Evolutionary conservation across 2,888 invertebrate species (phyloP), one percentile per base, ranked within the genome.

Genomic region (Acrobasis consociella): DNA sequence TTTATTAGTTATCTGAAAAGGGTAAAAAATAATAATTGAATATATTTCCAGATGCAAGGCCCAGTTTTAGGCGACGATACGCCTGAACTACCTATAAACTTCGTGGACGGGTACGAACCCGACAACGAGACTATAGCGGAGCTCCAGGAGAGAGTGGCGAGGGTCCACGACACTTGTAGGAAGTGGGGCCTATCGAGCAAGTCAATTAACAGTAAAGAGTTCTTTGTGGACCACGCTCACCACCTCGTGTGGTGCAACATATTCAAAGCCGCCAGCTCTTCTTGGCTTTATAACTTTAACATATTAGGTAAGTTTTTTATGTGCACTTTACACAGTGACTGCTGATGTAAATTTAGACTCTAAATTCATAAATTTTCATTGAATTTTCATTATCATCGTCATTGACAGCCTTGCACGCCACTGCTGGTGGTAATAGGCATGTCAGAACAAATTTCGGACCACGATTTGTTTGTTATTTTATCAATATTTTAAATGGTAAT

Each of bases 281-380:
- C 95, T 9, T 96, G 96, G 96, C 93, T 96, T 88, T 95, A 96
- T 82, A 96, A 96, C 84, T 96, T 96, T 77, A 96, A 96, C 84
- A 93, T 95, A 75, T 91, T 96, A 65, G 96, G 96, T 88, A 79
- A 71, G 71, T 58, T 31, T 31, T 31, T 31, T 7, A 7, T 5
- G 5, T 31, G 5, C 0, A 31, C 31, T 31, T 7, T 22, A 22
- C n/a, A 31, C 31, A 7, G 8, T 31, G 7, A 31, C 31, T 31
- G 31, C 31, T 8, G 7, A 31, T 31, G 31, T 31, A 5, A 31
- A 31, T 31, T 31, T 31, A 7, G 7, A 31, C 31, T 31, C 31
- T 2, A 5, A 31, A 7, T 31, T 31, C 7, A 31, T 31, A 31
- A 31, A n/a, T n/a, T n/a, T n/a, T n/a, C n/a, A n/a, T n/a, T n/a